A percentile compares a stretch with the other conserved stretches of the same genome.
These are phyloP conservation scores for Perizoma affinitatum DNA, from an alignment of 2,888 invertebrate species.

Conservation along the genomic window DNA sequence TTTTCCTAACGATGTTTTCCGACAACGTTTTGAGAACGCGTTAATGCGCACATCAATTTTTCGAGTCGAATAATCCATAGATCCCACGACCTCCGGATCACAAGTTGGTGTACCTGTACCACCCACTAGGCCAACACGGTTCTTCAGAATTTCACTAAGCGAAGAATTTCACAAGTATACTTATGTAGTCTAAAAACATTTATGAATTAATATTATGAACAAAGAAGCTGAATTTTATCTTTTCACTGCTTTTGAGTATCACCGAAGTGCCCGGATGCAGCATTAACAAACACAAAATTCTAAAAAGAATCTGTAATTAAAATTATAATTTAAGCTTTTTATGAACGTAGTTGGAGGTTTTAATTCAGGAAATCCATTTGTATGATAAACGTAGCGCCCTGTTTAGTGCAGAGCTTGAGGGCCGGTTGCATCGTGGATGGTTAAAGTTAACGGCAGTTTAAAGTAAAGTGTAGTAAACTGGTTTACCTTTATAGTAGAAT, in stretches of 20 bases:
- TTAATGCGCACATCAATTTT: too few species aligned
- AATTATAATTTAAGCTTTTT: constrained; percentile 40
- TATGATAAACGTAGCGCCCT: constrained; percentile 57
- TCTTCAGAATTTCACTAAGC: too few species aligned
- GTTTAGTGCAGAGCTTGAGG: constrained; percentile 41
- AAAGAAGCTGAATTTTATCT: background rate
- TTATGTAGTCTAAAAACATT: too few species aligned
- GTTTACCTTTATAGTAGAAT: too few species aligned
- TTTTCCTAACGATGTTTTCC: too few species aligned
- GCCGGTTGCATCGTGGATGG: constrained; percentile 8
- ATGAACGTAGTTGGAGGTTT: constrained; percentile 46
- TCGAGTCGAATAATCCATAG: too few species aligned
- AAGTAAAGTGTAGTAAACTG: background rate
- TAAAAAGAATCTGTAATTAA: constrained; percentile 29
- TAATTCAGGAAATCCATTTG: constrained; percentile 65
- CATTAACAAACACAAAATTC: constrained; percentile 9
- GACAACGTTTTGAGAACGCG: too few species aligned
- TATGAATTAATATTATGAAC: background rate
- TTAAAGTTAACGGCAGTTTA: constrained; percentile 10
- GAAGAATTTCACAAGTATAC: too few species aligned
- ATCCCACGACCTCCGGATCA: too few species aligned
- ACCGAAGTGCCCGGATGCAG: constrained; percentile 2
- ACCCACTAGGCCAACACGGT: too few species aligned
- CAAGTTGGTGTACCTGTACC: too few species aligned
- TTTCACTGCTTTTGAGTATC: constrained; percentile 2